Conservation (phyloP, 2,797 vertebrate species). For the Molossus alvarezi region DNA sequence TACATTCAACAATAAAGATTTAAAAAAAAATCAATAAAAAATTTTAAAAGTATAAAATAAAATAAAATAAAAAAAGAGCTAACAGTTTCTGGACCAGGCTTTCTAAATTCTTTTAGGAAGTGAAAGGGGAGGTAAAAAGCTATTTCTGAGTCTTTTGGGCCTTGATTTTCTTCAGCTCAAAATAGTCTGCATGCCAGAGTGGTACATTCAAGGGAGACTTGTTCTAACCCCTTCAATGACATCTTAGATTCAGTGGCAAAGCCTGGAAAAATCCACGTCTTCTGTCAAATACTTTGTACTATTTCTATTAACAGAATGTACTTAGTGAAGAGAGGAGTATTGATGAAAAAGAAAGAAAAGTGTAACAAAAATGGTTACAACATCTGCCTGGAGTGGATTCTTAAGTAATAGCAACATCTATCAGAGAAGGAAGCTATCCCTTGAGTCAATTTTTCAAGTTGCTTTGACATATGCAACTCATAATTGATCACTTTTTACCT, state of each 20-base stretch:
- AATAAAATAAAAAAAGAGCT: too few species aligned
- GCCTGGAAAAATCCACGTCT: conserved; percentile 17
- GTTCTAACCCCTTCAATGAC: background rate
- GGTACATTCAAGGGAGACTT: background rate
- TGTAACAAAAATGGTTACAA: background rate
- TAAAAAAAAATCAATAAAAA: too few species aligned
- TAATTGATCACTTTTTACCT: conserved; percentile 64
- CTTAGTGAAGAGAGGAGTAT: background rate
- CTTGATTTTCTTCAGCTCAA: background rate
- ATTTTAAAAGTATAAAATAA: too few species aligned
- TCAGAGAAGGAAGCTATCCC: background rate
- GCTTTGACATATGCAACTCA: conserved; percentile 64
- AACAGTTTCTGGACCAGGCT: background rate
- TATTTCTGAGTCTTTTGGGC: background rate
- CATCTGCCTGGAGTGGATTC: conserved; percentile 17
- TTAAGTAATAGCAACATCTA: background rate
- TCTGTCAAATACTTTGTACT: background rate
- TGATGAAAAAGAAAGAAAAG: conserved; percentile 43
- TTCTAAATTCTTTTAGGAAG: background rate
- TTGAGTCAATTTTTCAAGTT: conserved; percentile 60
- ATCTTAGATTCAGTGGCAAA: conserved; percentile 41
- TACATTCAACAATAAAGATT: too few species aligned
- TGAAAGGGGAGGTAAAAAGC: background rate
- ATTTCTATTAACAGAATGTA: background rate
- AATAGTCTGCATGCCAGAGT: background rate